Conservation (phyloP, 30 jellyfish, hydroid and myxozoan genomes). For the Hydractinia symbiolongicarpus region DNA sequence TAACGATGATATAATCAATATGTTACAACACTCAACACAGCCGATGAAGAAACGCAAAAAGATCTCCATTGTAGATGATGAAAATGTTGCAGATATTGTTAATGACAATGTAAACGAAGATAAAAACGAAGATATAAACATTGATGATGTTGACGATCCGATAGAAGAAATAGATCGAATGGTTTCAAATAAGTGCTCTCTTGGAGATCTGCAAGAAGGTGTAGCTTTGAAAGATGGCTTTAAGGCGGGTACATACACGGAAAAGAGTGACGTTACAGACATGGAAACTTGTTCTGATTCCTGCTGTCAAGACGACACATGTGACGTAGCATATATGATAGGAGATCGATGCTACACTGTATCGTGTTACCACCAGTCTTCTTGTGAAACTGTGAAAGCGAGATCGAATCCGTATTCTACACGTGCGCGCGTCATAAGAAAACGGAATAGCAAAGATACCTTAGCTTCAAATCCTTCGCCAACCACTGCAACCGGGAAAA, state of each 20-base stretch:
- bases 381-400: conserved; percentile 29
- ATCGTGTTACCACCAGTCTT: conserved; percentile 25
- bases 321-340: conserved; percentile 74
- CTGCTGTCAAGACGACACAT: conserved; percentile 58
- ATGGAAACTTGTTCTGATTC: conserved; percentile 43
- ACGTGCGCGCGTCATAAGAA: not conserved
- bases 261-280: conserved; percentile 35
- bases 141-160: not conserved
- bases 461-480: no score
- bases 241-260: conserved; percentile 41
- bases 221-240: conserved; percentile 41
- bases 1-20: no score
- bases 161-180: not conserved
- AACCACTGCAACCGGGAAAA: no score
- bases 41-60: not conserved
- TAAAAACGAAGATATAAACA: not conserved
- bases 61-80: not conserved
- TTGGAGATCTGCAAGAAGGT: conserved; percentile 25
- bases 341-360: conserved; percentile 54
- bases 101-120: not conserved
- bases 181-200: conserved; percentile 27
- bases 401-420: conserved; percentile 15
- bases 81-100: conserved; percentile 9
- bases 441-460: not conserved
- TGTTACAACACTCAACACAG: not conserved